Evolutionary conservation across 2,113 vertebrate genomes (phyloP).

Genomic region (Nothocercus julius): DNA sequence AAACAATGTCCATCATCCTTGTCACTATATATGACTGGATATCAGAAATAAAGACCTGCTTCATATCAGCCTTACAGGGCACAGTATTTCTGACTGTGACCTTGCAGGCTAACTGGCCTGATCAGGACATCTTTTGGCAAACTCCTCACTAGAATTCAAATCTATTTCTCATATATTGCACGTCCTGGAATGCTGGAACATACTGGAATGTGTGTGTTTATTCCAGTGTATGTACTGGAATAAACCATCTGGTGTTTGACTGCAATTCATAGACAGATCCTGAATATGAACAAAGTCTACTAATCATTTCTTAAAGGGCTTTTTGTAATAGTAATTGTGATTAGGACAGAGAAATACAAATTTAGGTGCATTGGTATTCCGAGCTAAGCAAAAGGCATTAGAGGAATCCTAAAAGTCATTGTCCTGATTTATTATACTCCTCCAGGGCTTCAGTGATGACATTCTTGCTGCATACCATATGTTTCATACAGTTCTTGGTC

Average conservation of each 20-base stretch:
- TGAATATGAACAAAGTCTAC: not conserved
- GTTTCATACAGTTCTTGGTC: not conserved
- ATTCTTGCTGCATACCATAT: constrained; percentile 11
- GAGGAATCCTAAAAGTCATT: constrained; percentile 15
- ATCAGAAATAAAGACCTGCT: not conserved
- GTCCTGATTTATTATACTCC: constrained; percentile 53
- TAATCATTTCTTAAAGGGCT: not conserved
- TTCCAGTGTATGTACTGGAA: not conserved
- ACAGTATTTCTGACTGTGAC: not conserved
- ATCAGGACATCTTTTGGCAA: not conserved
- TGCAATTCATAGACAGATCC: constrained; percentile 17
- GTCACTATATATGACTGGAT: not conserved
- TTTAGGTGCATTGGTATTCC: constrained; percentile 24
- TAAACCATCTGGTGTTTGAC: not conserved
- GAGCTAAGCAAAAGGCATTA: constrained; percentile 27
- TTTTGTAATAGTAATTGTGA: not conserved
- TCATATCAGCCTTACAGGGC: not conserved
- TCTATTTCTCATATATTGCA: not conserved
- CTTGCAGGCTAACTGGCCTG: not conserved
- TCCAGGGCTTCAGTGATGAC: not conserved
- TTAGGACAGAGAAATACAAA: not conserved
- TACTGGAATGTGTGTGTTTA: not conserved
- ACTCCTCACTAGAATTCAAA: not conserved
- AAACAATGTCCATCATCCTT: not conserved
- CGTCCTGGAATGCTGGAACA: not conserved